These are phyloP conservation scores for Labia minor DNA, from an alignment of 2,888 invertebrate genomes.

Conservation along the genomic window DNA sequence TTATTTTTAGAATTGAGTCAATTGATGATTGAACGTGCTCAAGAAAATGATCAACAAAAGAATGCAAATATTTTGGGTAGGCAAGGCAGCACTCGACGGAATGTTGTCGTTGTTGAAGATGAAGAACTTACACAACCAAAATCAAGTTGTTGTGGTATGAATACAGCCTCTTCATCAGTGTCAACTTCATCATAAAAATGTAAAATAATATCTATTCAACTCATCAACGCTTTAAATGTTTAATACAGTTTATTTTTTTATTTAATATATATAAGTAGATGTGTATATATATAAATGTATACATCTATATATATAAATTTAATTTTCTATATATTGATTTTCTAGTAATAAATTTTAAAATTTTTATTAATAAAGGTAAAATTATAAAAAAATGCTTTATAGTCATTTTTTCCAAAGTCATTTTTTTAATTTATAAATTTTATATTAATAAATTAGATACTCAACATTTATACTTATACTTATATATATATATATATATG, in stretches of 20 bases:
- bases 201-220: neutral
- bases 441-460: neutral
- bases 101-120: conserved; percentile 40
- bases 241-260: neutral
- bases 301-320: neutral
- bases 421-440: neutral
- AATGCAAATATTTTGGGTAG: conserved; percentile 32
- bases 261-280: no score
- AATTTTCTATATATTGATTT: no score
- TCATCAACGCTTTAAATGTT: neutral
- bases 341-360: no score
- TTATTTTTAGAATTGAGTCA: conserved; percentile 74
- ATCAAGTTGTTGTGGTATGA: conserved; percentile 36
- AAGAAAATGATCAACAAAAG: conserved; percentile 32
- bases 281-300: no score
- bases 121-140: conserved; percentile 32
- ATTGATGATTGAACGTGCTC: conserved; percentile 51
- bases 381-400: neutral
- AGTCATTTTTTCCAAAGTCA: neutral
- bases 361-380: no score
- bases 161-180: neutral
- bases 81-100: conserved; percentile 37
- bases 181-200: neutral
- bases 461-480: neutral
- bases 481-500: neutral